These are phyloP conservation scores for Lepus townsendii DNA, from an alignment of 2,797 vertebrate genomes.

Conservation along the genomic window DNA sequence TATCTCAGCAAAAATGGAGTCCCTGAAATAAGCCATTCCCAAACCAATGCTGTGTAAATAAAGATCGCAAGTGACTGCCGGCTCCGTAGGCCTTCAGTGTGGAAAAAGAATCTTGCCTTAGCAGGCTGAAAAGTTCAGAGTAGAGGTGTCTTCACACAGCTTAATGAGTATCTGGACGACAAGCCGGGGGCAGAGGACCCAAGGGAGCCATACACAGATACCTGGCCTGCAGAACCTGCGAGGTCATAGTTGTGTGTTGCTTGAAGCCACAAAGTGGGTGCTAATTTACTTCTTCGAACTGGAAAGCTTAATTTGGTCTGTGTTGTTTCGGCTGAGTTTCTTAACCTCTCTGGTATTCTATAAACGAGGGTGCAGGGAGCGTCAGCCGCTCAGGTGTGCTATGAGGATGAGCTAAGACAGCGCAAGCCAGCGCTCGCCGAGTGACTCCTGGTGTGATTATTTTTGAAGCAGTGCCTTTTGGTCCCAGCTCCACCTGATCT, in stretches of 20 bases:
- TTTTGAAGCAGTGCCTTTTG: background rate
- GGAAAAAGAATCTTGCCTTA: background rate
- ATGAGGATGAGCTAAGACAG: background rate
- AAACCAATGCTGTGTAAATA: background rate
- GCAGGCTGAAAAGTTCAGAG: too few species aligned
- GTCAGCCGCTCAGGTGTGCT: background rate
- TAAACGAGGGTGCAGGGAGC: background rate
- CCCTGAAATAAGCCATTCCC: background rate
- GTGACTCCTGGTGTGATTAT: background rate
- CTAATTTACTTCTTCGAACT: background rate
- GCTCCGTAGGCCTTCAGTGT: rapidly evolving
- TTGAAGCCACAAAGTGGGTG: background rate
- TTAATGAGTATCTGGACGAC: too few species aligned
- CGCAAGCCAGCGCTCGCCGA: background rate
- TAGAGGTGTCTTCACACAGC: background rate
- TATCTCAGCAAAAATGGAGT: background rate
- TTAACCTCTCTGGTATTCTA: background rate
- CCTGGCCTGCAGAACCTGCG: too few species aligned
- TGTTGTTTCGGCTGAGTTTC: background rate
- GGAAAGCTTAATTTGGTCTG: background rate
- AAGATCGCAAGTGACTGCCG: background rate
- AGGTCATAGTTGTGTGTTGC: background rate
- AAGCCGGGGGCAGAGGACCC: background rate
- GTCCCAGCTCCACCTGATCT: background rate
- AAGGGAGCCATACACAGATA: too few species aligned